Evolutionary conservation across 2,888 invertebrate genomes (phyloP).

Genomic region (Synanthedon andrenaeformis): DNA sequence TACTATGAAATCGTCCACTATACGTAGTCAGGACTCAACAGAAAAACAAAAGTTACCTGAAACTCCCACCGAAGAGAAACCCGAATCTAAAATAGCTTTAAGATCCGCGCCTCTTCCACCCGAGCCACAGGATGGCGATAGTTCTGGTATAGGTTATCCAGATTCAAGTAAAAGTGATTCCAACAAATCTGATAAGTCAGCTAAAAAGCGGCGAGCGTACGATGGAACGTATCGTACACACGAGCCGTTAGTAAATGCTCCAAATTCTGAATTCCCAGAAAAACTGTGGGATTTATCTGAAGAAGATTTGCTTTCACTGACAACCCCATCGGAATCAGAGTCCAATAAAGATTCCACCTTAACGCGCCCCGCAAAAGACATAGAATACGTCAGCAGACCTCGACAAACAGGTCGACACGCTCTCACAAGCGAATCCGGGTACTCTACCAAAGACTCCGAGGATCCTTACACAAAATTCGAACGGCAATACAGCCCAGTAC

Average conservation of each 20-base stretch:
- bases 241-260: conserved; percentile 82
- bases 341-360: conserved; percentile 68
- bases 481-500: conserved; percentile 53
- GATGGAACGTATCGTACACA: conserved; percentile 87
- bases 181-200: conserved; percentile 63
- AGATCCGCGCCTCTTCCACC: conserved; percentile 37
- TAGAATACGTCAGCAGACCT: conserved; percentile 70
- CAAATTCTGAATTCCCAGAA: conserved; percentile 83
- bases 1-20: conserved; percentile 55
- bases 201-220: conserved; percentile 79
- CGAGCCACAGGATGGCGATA: conserved; percentile 52
- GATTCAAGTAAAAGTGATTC: conserved; percentile 65
- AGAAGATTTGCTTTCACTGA: conserved; percentile 70
- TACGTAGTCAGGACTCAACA: conserved; percentile 46
- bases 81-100: conserved; percentile 24
- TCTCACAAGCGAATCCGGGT: conserved; percentile 60
- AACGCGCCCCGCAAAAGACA: conserved; percentile 72
- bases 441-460: conserved; percentile 58
- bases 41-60: conserved; percentile 42
- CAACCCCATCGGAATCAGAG: conserved; percentile 71
- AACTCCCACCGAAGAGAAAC: conserved; percentile 48
- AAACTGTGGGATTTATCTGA: conserved; percentile 83
- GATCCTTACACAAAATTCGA: conserved; percentile 54
- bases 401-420: conserved; percentile 72
- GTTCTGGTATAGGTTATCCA: conserved; percentile 64